Base-by-base conservation (phyloP, 2,888 invertebrate species). In the Hololepta plana region DNA sequence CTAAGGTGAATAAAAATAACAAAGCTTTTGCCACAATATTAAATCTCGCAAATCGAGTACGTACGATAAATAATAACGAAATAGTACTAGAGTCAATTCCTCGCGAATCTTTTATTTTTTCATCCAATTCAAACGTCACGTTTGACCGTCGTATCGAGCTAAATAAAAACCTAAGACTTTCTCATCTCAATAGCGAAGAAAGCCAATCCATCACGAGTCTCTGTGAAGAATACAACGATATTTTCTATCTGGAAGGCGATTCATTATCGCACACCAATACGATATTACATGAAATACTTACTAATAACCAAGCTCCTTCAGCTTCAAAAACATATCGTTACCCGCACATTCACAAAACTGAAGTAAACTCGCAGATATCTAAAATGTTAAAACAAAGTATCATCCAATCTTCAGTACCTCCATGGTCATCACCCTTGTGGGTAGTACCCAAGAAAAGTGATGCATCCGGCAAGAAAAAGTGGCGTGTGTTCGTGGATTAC, bases 401-500 rank as follows among this genome's bases (percentile, higher is more conserved):
- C 3, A 46, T 49, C n/a, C 21, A 26, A 25, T 37, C 35, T 4
- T 38, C 38, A 12, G 22, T 5, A 3, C 30, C 31, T 15, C 42
- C 43, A 2, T 44, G 35, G 32, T 33, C 24, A 17, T 29, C 30
- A 19, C 44, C 45, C 4, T 7, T 45, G 3, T 41, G 41, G 37
- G 35, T 49, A 1, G 45, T 46, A 4, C 44, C 46, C 0, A 50
- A 51, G 30, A 50, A 48, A 32, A 9, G 24, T 8, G 41, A 42
- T 29, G 36, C 36, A 2, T 29, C 37, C 2, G 42, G 44, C n/a
- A 34, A 43, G 25, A 30, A 29, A 8, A 41, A 41, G 35, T 47
- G 38, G 42, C 30, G 47, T 14, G 30, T 52, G 10, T 51, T 53
- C 4, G 42, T 51, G 2, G 50, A 53, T 31, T 53, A 46, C 30